Base-by-base conservation (phyloP, 2,113 vertebrate genomes). In the Halcyon malimbica region DNA sequence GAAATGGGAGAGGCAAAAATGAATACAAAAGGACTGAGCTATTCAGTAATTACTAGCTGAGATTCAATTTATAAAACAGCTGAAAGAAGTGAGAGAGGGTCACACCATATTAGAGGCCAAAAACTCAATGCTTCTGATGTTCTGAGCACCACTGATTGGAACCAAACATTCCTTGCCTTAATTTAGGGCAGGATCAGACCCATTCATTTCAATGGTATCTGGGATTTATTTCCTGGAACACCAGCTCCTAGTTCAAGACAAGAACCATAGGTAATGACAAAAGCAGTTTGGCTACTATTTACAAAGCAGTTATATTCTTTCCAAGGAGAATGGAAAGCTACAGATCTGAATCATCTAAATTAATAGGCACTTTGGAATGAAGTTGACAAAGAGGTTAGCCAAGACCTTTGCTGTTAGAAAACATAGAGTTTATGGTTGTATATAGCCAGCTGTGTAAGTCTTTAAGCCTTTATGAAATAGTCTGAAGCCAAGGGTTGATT, bases 381-480 rank as follows among this genome's bases (percentile, higher is more conserved):
- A 90, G 88, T 87, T 96, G 89, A 87, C 75, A 75, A 79, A 75
- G 28, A 89, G 88, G 88, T 96, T 90, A 94, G 88, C 92, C 92
- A 94, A 96, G 74, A 78, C 35, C 3, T 93, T 83, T 87, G 56
- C 35, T 89, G 88, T 75, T 71, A 79, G 76, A 87, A 93, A 96
- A 77, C 64, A 71, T 11, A 10, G 83, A 89, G 56, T 74, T 94
- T 81, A 51, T 60, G 39, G 68, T 57, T 89, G 33, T 60, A 9
- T 57, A n/a, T 25, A 81, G 48, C 29, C 73, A 90, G 79, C 54
- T 96, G 54, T 80, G 79, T 39, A 26, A 24, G 18, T 60, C 64
- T 88, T 77, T 63, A 83, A 90, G 46, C 25, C 41, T 94, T 89
- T 68, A 60, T 51, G 53, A 90, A 39, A 9, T 57, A 86, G 29